Evolutionary conservation across 2,113 vertebrate genomes (phyloP), one percentile per base, ranked within the genome.

Genomic region (Grammomys dolichurus): DNA sequence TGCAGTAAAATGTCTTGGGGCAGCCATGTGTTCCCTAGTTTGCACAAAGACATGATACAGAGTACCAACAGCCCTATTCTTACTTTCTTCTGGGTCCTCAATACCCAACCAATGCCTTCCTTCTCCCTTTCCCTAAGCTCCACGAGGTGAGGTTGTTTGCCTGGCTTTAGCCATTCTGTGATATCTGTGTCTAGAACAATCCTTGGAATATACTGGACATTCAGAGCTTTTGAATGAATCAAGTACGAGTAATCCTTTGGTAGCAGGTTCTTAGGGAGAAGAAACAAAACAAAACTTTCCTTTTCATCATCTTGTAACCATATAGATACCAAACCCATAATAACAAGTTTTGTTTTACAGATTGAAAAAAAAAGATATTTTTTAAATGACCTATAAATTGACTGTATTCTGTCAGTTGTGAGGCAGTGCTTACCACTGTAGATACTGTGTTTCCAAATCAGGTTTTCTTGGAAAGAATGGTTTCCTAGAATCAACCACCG

Each of bases 401-500:
- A 16, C 43, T 33, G 46, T 56, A 31, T 40, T 33, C 48, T 5
- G 69, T 70, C 58, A 94, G 67, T 24, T 69, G 81, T 19, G 54
- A 90, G 85, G 19, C 56, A 48, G 24, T 33, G 92, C 89, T 81
- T 70, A 24, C 22, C 43, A 40, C 24, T 81, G 26, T 16, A 56
- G 48, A 90, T 43, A 36, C 24, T 20, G 82, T 51, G 14, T 91
- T 77, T 90, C 31, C 48, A 36, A 67, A 84, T n/a, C 63, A 94
- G 13, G 2, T 16, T 80, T 90, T 31, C 77, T 63, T 78, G 10
- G 2, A 89, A n/a, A 89, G 58, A 89, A 92, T 36, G 4, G 51
- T n/a, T 51, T 95, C n/a, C 91, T 87, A 73, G 69, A 82, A 58
- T 87, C 76, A 84, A 82, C 43, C 56, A 89, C 82, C 60, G 78